Evolutionary conservation across 2,888 invertebrate species (phyloP).

Genomic region (Oligia fasciuncula): DNA sequence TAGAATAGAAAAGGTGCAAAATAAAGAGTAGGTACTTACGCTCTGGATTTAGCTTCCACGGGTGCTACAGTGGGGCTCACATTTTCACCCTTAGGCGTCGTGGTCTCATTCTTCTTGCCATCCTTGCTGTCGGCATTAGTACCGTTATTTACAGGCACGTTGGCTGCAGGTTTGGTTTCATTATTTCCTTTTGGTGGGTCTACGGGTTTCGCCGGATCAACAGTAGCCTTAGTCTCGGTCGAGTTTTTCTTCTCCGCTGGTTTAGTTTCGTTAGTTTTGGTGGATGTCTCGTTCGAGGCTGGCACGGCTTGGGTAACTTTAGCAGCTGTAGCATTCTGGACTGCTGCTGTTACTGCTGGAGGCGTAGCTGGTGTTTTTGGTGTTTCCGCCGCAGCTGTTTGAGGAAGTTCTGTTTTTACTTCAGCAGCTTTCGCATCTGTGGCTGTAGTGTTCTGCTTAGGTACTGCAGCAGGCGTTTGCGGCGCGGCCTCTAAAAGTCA

Average conservation of each 20-base stretch:
- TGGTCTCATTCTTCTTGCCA: conserved; percentile 49
- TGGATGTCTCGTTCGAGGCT: conserved; percentile 20
- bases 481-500: conserved; percentile 22
- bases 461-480: background rate
- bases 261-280: conserved; percentile 31
- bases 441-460: background rate
- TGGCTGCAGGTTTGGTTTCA: conserved; percentile 18
- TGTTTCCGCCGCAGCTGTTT: too few relatives aligned
- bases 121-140: conserved; percentile 53
- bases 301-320: conserved; percentile 15
- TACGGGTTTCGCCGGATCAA: conserved; percentile 22
- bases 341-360: too few relatives aligned
- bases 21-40: conserved; percentile 71
- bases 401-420: background rate
- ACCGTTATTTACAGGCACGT: conserved; percentile 43
- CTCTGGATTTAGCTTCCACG: conserved; percentile 75
- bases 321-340: conserved; percentile 11
- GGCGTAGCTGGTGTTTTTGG: background rate
- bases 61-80: conserved; percentile 68
- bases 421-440: background rate
- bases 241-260: conserved; percentile 37
- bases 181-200: conserved; percentile 37
- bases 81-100: conserved; percentile 60
- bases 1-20: background rate
- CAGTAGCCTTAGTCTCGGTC: conserved; percentile 38